A percentile compares a stretch with the other conserved stretches of the same genome.
phyloP scores from a whole-genome alignment of 1,140 invertebrate species.

The Atopsyche davidsoni region DNA sequence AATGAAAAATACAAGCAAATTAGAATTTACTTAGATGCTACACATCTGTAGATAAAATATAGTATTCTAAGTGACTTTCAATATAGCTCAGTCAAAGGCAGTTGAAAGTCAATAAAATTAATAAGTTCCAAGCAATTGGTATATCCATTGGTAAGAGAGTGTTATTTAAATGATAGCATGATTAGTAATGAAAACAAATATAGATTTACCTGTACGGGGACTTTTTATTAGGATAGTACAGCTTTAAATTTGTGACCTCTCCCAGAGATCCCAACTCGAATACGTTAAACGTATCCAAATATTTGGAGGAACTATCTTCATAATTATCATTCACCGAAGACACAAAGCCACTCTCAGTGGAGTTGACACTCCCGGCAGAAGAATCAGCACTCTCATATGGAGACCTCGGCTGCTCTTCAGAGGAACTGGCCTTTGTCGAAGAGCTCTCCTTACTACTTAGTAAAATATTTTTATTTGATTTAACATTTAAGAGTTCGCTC shows the following conservation, averaged over 20 bases:
- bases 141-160: too few species aligned
- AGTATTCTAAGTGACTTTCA: too few species aligned
- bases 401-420: conserved; percentile 16
- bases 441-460: not conserved
- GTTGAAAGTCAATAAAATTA: too few species aligned
- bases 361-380: conserved; percentile 20
- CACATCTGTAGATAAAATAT: too few species aligned
- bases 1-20: too few species aligned
- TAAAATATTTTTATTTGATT: not conserved
- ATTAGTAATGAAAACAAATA: not conserved
- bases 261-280: conserved; percentile 39
- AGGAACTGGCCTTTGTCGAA: not conserved
- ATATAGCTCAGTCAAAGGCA: too few species aligned
- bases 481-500: not conserved
- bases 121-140: too few species aligned
- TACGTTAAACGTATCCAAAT: conserved; percentile 25
- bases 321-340: conserved; percentile 21
- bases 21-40: too few species aligned
- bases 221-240: conserved; percentile 40
- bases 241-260: conserved; percentile 36
- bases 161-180: not conserved
- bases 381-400: conserved; percentile 29
- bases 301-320: not conserved
- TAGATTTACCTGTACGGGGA: conserved; percentile 51
- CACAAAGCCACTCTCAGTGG: conserved; percentile 27